Evolutionary conservation across 2,888 invertebrate species (phyloP).

Genomic region (Balanococcus diminutus): DNA sequence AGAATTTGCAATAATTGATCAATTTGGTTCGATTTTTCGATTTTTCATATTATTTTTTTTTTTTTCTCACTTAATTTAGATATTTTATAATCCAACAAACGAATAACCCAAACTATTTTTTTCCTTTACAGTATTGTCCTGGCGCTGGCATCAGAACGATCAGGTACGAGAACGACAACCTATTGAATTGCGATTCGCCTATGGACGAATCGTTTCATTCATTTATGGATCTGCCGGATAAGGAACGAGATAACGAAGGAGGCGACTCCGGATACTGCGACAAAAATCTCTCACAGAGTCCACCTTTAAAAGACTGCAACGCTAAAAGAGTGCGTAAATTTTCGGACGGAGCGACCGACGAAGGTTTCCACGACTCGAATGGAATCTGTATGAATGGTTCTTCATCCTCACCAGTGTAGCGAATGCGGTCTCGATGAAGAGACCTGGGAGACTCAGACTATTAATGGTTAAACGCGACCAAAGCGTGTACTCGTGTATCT

Average conservation of each 20-base stretch:
- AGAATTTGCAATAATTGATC: too few species aligned
- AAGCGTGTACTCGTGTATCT: background rate
- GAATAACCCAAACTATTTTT: background rate
- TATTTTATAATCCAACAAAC: background rate
- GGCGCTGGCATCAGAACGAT: background rate
- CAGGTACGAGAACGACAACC: background rate
- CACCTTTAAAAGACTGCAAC: slow-evolving; percentile 1
- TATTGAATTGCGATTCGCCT: background rate
- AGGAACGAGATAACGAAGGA: slow-evolving; percentile 47
- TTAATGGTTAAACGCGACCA: background rate
- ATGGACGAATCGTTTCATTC: background rate
- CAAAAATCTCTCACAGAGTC: slow-evolving; percentile 44
- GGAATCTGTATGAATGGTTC: background rate
- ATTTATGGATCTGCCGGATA: background rate
- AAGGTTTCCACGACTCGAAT: slow-evolving; percentile 51
- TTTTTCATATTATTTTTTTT: background rate
- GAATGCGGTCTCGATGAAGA: background rate
- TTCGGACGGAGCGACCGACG: slow-evolving; percentile 45
- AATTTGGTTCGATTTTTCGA: too few species aligned
- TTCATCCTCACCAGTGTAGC: background rate
- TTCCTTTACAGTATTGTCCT: background rate
- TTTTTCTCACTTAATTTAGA: background rate
- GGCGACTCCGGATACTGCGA: slow-evolving; percentile 55
- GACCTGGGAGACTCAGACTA: background rate
- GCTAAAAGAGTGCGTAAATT: background rate